These are phyloP conservation scores for Leptinotarsa rubiginosa DNA, from an alignment of 2,888 invertebrate species.

Conservation along the genomic window DNA sequence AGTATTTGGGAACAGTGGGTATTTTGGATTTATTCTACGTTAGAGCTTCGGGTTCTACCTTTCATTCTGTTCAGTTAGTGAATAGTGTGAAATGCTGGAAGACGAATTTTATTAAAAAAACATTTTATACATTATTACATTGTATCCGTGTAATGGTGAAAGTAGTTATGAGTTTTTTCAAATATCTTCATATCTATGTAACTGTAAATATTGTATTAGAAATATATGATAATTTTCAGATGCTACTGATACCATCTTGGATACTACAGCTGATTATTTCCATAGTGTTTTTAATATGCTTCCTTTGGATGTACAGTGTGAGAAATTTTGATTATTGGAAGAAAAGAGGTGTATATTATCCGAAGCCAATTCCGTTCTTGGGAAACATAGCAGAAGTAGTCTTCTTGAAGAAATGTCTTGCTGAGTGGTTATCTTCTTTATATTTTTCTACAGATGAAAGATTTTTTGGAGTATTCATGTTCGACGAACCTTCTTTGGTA, in stretches of 20 bases:
- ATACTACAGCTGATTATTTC: constrained; percentile 26
- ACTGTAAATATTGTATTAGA: too few relatives aligned
- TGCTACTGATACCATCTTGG: constrained; percentile 34
- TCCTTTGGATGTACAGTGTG: constrained; percentile 48
- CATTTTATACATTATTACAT: too few relatives aligned
- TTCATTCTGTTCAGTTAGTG: too few relatives aligned
- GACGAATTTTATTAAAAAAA: too few relatives aligned
- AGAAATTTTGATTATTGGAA: constrained; percentile 55
- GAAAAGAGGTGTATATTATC: constrained; percentile 47
- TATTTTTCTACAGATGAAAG: constrained; percentile 41
- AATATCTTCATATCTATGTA: too few relatives aligned
- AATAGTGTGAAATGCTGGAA: too few relatives aligned
- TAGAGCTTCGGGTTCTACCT: too few relatives aligned
- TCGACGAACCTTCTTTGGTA: constrained; percentile 67
- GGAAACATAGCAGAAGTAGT: constrained; percentile 50
- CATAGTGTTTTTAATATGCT: background rate
- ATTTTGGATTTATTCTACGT: too few relatives aligned
- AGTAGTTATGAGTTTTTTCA: too few relatives aligned
- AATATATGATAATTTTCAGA: constrained; percentile 28
- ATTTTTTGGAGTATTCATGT: constrained; percentile 39
- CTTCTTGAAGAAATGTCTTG: constrained; percentile 40
- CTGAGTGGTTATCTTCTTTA: constrained; percentile 36
- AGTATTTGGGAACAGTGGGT: too few relatives aligned
- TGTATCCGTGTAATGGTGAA: too few relatives aligned
- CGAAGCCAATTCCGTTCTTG: constrained; percentile 51